These are phyloP conservation scores for Cricetomys ansorgei DNA, from an alignment of 2,113 vertebrate genomes.

Conservation along the genomic window DNA sequence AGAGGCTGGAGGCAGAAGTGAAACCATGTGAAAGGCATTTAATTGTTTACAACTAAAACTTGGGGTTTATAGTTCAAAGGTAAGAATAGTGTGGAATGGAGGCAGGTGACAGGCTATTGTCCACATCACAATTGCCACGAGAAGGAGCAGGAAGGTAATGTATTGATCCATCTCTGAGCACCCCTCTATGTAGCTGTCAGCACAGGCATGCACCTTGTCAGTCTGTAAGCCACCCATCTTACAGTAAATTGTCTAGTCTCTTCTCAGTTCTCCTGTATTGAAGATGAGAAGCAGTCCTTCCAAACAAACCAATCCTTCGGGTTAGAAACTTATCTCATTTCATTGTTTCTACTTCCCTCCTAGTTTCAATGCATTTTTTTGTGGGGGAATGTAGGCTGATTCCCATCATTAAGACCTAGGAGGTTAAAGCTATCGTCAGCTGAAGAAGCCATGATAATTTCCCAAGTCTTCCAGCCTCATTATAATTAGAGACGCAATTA, in stretches of 20 bases:
- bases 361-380: constrained; percentile 9
- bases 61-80: constrained; percentile 78
- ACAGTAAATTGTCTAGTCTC: neutral
- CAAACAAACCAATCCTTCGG: neutral
- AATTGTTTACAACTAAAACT: constrained; percentile 79
- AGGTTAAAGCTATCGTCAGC: neutral
- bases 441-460: constrained; percentile 49
- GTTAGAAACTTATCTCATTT: constrained; percentile 18
- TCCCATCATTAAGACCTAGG: neutral
- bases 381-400: neutral
- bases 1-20: constrained; percentile 59
- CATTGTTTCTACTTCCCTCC: neutral
- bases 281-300: constrained; percentile 58
- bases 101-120: constrained; percentile 66
- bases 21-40: constrained; percentile 70
- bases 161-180: constrained; percentile 61
- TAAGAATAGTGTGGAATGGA: constrained; percentile 75
- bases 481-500: constrained; percentile 43
- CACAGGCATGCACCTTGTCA: neutral
- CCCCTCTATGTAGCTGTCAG: constrained; percentile 50
- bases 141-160: constrained; percentile 69
- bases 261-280: constrained; percentile 18
- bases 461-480: constrained; percentile 35
- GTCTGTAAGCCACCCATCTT: neutral
- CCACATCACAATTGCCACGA: constrained; percentile 75